These are phyloP conservation scores for Phataginus tetradactyla DNA, from an alignment of 2,797 vertebrate genomes.

Conservation along the genomic window DNA sequence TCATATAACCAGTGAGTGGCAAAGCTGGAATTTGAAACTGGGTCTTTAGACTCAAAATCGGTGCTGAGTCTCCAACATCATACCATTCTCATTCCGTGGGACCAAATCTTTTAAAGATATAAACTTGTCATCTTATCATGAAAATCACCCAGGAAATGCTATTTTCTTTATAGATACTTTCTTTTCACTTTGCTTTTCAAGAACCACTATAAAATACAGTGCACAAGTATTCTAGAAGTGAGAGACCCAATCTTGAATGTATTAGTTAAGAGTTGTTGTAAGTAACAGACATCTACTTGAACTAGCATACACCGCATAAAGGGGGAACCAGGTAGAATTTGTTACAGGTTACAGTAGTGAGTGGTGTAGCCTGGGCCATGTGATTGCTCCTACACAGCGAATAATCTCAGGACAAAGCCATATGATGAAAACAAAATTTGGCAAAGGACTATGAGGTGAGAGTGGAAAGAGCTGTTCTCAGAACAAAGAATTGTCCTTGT, in stretches of 20 bases:
- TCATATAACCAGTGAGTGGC: background rate
- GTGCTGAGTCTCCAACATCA: background rate
- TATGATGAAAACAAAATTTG: background rate
- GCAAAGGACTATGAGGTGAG: background rate
- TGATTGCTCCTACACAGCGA: background rate
- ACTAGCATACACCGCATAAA: background rate
- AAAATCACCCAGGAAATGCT: background rate
- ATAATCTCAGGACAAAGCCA: background rate
- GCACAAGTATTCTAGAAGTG: background rate
- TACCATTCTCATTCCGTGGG: background rate
- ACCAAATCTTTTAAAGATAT: background rate
- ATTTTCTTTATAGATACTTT: background rate
- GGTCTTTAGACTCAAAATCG: background rate
- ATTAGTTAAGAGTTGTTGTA: background rate
- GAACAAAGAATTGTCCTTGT: background rate
- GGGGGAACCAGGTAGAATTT: background rate
- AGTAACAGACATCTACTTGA: background rate
- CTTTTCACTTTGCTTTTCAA: background rate
- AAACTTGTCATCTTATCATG: slow-evolving; percentile 8
- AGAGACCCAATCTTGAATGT: background rate
- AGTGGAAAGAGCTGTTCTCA: background rate
- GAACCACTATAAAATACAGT: background rate
- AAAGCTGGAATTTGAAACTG: background rate
- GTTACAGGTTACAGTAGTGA: background rate
- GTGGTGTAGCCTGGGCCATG: background rate